Base-by-base conservation (phyloP, 2,888 invertebrate species). In the Meteorus cinctellus region DNA sequence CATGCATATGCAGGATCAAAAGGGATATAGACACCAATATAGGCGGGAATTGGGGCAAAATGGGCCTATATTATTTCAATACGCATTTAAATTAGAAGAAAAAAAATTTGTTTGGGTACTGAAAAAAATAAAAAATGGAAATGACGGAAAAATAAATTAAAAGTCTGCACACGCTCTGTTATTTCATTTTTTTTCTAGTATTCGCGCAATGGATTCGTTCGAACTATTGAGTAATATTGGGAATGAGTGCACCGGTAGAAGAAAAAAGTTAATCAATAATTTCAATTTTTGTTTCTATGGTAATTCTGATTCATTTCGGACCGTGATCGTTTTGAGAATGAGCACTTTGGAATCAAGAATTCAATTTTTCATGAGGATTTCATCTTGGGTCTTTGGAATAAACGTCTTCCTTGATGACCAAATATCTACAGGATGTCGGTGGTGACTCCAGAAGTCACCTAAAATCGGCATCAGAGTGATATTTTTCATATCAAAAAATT, bases 1-100 rank as follows among this genome's bases (percentile, higher is more conserved):
- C 67, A 74, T 74, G 74, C 74, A 74, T 66, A 74, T 68, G 34
- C 63, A 31, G 55, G n/a, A 55, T 55, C 55, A 55, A 55, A 55
- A 55, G 55, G 55, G 19, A 55, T 55, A 6, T 19, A 55, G 55
- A 55, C 19, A 19, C 24, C 19, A 19, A 19, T 55, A 19, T 55
- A 19, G 8, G 10, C 24, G 19, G 10, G n/a, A 55, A 55, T 55
- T 19, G 19, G 2, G 19, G n/a, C 5, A 19, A 24, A 55, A 55
- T 55, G 55, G n/a, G 5, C 24, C 19, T 10, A 55, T 55, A 55
- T 55, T n/a, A 48, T n/a, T 48, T 48, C 14, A 14, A 16, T 48
- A 48, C 48, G 16, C 48, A 16, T 48, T 48, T 2, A 55, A 24
- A 55, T 55, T 55, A 19, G 4, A 55, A 24, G n/a, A n/a, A 19